Evolutionary conservation across 2,113 vertebrate genomes (phyloP), one percentile per base, ranked within the genome.

Genomic region (Phoxinus phoxinus): DNA sequence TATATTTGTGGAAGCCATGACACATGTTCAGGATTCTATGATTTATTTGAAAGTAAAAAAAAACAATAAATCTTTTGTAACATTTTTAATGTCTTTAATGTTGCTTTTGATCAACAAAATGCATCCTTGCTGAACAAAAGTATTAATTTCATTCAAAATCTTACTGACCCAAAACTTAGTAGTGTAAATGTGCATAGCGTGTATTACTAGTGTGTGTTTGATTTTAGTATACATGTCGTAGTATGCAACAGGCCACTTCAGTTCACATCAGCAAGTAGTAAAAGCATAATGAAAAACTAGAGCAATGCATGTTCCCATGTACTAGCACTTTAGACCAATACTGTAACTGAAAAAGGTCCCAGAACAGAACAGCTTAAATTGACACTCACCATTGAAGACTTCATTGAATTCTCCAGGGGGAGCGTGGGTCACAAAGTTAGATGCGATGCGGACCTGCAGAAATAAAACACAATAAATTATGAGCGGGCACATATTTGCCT

Each of bases 351-450:
- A 75, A 51, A 8, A 48, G 7, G 1, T 25, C 23, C 41, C 2
- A 44, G 1, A 53, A 6, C 7, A 44, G 17, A 71, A 63, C 3
- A 53, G 65, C 19, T 59, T 75, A 17, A 61, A 67, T 17, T 25
- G 19, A 6, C 85, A 95, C 96, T 96, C 91, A 99, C 98, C 98
- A 90, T 99, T 99, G 93, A 99, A 99, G 67, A 99, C 98, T 81
- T 99, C 97, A 90, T 99, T 99, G 93, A 99, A 99, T 94, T 99
- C 98, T 93, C 98, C 98, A 81, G 98, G 98, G 35, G 98, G 98
- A 86, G 98, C 96, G 91, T 99, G 97, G 90, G 96, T 98, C 88
- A 99, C 97, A 94, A 99, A 99, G 94, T 99, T 99, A 83, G 98
- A 96, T 11, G 97, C 96, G 94, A 99, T 96, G 92, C 97, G 97